Base-by-base conservation (phyloP, 1,140 invertebrate species). In the Heliothis virescens region DNA sequence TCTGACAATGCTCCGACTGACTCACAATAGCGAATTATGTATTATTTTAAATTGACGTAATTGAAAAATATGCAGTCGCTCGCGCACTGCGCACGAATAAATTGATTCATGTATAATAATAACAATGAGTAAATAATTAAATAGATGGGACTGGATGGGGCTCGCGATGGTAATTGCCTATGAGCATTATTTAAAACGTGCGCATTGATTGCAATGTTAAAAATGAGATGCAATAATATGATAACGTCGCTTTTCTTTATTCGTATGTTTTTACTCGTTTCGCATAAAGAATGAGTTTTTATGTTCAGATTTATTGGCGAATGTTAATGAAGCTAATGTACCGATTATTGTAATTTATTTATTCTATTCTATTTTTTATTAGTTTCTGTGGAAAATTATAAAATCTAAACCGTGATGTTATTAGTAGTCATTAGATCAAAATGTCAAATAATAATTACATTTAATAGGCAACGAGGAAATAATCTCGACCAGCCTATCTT, bases 31-130 rank as follows among this genome's bases (percentile, higher is more conserved):
- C 90, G 84, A 93, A 94, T 93, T 94, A 94, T 93, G 92, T 92
- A 94, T 94, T 94, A 94, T 92, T 94, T 94, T 93, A 93, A 94
- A 94, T 94, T 94, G 92, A 93, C 92, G 90, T 94, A 94, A 94
- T 94, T 94, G 92, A 91, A 94, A 94, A 94, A 94, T 94, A 94
- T 93, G 92, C 92, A 94, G 92, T 85, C 88, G 89, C 87, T 90
- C 88, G 91, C 91, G 90, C 87, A 88, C 89, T 83, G 85, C 85
- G 88, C 91, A 87, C 87, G 89, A 87, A 90, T 91, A 92, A 94
- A 94, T 94, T 94, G 92, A 94, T 94, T 94, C 91, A 92, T 94
- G 92, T 92, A 90, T 93, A 89, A 90, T 94, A 92, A 89, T 88
- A 82, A 75, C 89, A 90, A 72, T 82, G 85, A 78, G 15, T 78